Evolutionary conservation across 2,113 vertebrate genomes (phyloP), one percentile per base, ranked within the genome.

Genomic region (Indri indri): DNA sequence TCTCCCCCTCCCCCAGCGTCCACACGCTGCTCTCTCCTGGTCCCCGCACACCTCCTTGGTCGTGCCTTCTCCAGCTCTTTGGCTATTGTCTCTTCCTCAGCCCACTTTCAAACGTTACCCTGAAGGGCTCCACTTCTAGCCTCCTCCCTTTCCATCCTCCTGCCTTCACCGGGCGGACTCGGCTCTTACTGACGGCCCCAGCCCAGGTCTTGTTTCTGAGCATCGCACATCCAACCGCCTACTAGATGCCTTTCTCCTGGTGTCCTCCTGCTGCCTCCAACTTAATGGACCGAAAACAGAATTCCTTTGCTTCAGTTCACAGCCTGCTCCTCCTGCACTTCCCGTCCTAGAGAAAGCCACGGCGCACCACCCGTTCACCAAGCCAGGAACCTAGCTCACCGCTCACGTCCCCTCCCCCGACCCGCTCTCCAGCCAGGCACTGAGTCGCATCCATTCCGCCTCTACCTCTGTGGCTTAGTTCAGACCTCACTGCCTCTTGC

Each of bases 1-100:
- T 2, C 0, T 17, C 27, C 16, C 9, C 11, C 11, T n/a, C 14
- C 5, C 25, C 40, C 0, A 1, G 57, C 11, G 23, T 45, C 77
- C 59, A 34, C n/a, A 45, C 27, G 3, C 14, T 23, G 8, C n/a
- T 23, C 13, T 77, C 63, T 70, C n/a, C 17, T 25, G 40, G 32
- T 52, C 7, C 37, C 50, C 2, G 1, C 77, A 16, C 1, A 13
- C 22, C 16, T 11, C 73, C 25, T 27, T 0, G 5, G 11, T 16
- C 18, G 4, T 5, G 2, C 34, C 71, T 32, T 18, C 47, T 57
- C 59, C 50, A n/a, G 79, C 20, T 45, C 52, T 77, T 30, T 10
- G 71, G 52, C n/a, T 37, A n/a, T 12, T 34, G 45, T 66, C 68
- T 73, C 37, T 42, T 70, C 25, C 37, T 52, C 57, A 59, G 30